Evolutionary conservation across 1,140 invertebrate species (phyloP).

Genomic region (Drosophila ananassae): DNA sequence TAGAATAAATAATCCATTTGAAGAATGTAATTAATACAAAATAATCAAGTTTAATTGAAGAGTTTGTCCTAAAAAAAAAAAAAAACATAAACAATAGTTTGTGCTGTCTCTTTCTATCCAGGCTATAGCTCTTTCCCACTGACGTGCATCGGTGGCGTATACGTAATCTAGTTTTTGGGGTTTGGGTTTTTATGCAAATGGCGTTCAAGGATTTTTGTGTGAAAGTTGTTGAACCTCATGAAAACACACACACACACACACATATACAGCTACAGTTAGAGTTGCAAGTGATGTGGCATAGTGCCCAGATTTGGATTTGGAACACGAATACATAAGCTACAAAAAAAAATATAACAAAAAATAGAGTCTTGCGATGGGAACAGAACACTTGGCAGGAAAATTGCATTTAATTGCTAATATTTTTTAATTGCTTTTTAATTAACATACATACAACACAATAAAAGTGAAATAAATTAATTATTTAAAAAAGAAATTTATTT

Average conservation of each 20-base stretch:
- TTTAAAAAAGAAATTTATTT: too few species aligned
- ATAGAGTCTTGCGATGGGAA: neutral
- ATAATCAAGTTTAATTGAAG: slow-evolving; percentile 5
- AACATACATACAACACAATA: neutral
- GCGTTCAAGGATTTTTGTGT: slow-evolving; percentile 83
- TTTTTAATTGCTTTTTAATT: neutral
- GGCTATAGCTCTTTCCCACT: neutral
- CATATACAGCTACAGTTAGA: neutral
- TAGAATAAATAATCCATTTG: neutral
- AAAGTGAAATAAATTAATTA: neutral
- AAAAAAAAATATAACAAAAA: neutral
- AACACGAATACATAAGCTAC: too few species aligned
- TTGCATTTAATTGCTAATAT: too few species aligned
- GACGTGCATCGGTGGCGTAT: slow-evolving; percentile 59
- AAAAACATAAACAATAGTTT: neutral
- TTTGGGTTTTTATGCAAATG: slow-evolving; percentile 72
- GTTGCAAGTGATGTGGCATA: too few species aligned
- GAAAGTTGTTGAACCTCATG: slow-evolving; percentile 83
- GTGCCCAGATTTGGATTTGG: too few species aligned
- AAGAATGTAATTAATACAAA: neutral
- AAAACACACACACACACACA: slow-evolving; percentile 52
- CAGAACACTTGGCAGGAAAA: neutral
- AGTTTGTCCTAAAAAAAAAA: slow-evolving; percentile 1
- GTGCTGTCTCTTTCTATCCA: neutral
- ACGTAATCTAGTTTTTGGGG: slow-evolving; percentile 66